Conservation (phyloP, 2,797 vertebrate genomes). For the Anabas testudineus region DNA sequence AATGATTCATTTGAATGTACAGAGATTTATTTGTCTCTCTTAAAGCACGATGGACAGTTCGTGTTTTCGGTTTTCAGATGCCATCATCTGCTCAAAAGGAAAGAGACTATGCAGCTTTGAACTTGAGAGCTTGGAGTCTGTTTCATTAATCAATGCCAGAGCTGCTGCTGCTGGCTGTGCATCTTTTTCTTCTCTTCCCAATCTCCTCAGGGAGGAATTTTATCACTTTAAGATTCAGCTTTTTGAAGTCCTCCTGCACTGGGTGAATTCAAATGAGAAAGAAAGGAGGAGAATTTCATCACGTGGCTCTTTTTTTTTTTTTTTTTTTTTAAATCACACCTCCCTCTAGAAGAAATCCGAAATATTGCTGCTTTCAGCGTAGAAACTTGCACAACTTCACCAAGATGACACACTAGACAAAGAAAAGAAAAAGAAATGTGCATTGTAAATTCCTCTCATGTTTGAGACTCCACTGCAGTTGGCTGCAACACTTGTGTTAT, state of each 20-base stretch:
- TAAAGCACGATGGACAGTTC: conserved; percentile 12
- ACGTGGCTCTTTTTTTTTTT: conserved; percentile 5
- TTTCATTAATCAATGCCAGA: conserved; percentile 71
- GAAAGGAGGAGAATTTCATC: conserved; percentile 14
- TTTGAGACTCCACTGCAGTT: conserved; percentile 11
- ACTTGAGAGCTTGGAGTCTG: conserved; percentile 56
- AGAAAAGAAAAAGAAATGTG: not conserved
- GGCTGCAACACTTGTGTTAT: conserved; percentile 59
- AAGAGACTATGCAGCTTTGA: conserved; percentile 65
- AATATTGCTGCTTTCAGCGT: not conserved
- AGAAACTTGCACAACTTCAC: not conserved
- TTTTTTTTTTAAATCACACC: not conserved
- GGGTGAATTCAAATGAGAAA: conserved; percentile 37
- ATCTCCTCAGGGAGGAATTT: conserved; percentile 50
- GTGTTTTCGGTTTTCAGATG: conserved; percentile 44
- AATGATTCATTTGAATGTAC: conserved; percentile 9
- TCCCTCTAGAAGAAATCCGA: not conserved
- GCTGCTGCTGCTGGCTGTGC: conserved; percentile 56
- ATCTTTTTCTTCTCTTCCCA: conserved; percentile 30
- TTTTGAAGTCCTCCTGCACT: conserved; percentile 46
- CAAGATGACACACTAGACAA: conserved; percentile 13
- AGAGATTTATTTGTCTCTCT: conserved; percentile 6
- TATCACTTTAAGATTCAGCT: conserved; percentile 54
- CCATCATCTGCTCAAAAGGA: conserved; percentile 44
- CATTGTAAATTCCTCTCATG: not conserved